Conservation (phyloP, 1,140 invertebrate species). For the Atta texana region DNA sequence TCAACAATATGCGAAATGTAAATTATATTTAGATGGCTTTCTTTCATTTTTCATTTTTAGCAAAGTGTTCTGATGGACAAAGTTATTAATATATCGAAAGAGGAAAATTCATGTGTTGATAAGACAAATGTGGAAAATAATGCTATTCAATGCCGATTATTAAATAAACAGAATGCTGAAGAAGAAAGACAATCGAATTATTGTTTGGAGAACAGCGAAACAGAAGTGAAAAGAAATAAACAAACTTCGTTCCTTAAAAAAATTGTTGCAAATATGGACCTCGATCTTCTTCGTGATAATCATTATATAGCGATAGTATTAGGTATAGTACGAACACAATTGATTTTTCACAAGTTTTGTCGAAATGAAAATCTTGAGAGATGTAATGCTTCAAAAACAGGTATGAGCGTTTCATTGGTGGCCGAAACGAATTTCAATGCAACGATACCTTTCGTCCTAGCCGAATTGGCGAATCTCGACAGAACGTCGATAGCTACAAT, state of each 20-base stretch:
- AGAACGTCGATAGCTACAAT: slow-evolving; percentile 78
- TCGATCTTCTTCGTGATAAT: slow-evolving; percentile 69
- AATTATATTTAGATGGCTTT: background rate
- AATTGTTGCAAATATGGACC: slow-evolving; percentile 60
- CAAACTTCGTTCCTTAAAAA: slow-evolving; percentile 1
- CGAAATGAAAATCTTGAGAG: background rate
- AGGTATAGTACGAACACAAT: slow-evolving; percentile 48
- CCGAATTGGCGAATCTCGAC: slow-evolving; percentile 78
- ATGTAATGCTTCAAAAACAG: slow-evolving; percentile 38
- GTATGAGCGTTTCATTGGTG: slow-evolving; percentile 69
- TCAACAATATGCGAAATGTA: slow-evolving; percentile 21
- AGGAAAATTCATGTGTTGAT: background rate
- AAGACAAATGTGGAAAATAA: background rate
- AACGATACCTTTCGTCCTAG: slow-evolving; percentile 82
- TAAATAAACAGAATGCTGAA: background rate
- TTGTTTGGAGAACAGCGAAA: background rate
- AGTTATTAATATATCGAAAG: background rate
- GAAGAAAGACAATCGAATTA: background rate
- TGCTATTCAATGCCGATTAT: background rate
- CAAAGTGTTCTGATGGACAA: background rate
- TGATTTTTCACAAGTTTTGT: background rate
- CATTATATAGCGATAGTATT: slow-evolving; percentile 65
- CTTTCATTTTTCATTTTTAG: background rate
- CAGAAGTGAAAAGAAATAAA: background rate
- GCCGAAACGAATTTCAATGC: slow-evolving; percentile 80